phyloP scores from a whole-genome alignment of 2,113 vertebrate genomes.

The Phycodurus eques region DNA sequence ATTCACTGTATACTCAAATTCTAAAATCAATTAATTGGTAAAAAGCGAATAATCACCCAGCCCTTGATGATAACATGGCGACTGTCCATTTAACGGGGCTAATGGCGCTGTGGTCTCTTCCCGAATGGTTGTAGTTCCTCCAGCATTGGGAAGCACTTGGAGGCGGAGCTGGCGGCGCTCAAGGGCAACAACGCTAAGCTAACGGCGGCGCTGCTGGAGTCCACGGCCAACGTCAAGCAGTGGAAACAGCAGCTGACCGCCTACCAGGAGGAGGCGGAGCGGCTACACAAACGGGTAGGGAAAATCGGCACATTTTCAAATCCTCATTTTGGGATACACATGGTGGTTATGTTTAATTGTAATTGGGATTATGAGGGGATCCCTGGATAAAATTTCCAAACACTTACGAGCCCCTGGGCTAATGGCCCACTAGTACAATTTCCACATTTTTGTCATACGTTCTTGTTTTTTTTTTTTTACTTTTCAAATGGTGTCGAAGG shows the following conservation, averaged over 20 bases:
- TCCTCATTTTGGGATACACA: too few relatives aligned
- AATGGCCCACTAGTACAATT: background rate
- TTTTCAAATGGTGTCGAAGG: conserved; percentile 65
- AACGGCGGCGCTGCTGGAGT: conserved; percentile 94
- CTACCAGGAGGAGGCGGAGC: conserved; percentile 94
- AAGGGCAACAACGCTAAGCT: conserved; percentile 98
- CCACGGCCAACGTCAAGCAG: conserved; percentile 97
- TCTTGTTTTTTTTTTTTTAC: conserved; percentile 33
- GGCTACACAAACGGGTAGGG: conserved; percentile 88
- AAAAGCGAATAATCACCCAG: too few relatives aligned
- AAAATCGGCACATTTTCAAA: too few relatives aligned
- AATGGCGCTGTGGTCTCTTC: background rate
- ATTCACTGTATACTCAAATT: too few relatives aligned
- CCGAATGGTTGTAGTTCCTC: conserved; percentile 49
- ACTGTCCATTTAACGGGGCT: background rate
- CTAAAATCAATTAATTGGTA: too few relatives aligned
- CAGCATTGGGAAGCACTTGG: conserved; percentile 90
- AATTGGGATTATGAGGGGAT: too few relatives aligned
- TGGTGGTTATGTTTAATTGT: too few relatives aligned
- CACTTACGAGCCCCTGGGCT: too few relatives aligned
- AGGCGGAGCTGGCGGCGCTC: conserved; percentile 91
- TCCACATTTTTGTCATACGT: background rate
- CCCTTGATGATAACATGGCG: too few relatives aligned
- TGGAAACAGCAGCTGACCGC: conserved; percentile 97
- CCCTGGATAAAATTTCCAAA: too few relatives aligned